phyloP scores from a whole-genome alignment of 1,140 invertebrate genomes.

The Macrocentrus cingulum region DNA sequence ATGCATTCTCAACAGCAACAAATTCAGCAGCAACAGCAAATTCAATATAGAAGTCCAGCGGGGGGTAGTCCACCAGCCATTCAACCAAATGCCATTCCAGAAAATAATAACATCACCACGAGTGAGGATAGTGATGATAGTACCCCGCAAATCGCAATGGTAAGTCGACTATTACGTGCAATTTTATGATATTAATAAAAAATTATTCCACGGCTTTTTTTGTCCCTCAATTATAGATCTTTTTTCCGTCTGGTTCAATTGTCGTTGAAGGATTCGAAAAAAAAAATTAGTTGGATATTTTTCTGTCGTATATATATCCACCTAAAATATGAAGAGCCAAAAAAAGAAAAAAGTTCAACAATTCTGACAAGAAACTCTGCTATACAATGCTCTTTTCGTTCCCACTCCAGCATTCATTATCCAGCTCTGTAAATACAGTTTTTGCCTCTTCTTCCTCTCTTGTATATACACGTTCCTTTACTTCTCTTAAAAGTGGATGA shows the following conservation, averaged over 20 bases:
- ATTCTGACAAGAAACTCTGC: constrained; percentile 4
- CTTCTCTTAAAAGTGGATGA: too few species aligned
- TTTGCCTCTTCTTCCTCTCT: constrained; percentile 4
- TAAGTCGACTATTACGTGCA: constrained; percentile 39
- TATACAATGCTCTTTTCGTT: constrained; percentile 13
- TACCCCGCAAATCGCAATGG: constrained; percentile 71
- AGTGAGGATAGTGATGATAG: constrained; percentile 89
- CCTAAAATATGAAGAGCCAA: neutral
- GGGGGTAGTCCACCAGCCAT: constrained; percentile 62
- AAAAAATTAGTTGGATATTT: too few species aligned
- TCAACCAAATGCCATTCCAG: constrained; percentile 48
- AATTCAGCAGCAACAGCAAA: constrained; percentile 60
- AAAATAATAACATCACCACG: constrained; percentile 67
- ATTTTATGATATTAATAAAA: neutral
- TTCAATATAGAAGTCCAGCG: constrained; percentile 60
- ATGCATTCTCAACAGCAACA: constrained; percentile 58
- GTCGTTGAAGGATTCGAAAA: too few species aligned
- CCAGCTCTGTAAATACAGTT: constrained; percentile 16
- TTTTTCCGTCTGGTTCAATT: too few species aligned
- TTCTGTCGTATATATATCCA: constrained; percentile 2
- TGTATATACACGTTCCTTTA: neutral
- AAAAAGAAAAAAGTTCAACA: constrained; percentile 2
- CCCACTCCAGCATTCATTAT: constrained; percentile 18
- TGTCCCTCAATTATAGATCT: too few species aligned
- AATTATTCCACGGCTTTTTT: too few species aligned